Percentiles rank a stretch among this genome's conserved stretches.
Evolutionary conservation across 2,888 invertebrate species (phyloP).

Genomic region (Drosophila flavopinicola): DNA sequence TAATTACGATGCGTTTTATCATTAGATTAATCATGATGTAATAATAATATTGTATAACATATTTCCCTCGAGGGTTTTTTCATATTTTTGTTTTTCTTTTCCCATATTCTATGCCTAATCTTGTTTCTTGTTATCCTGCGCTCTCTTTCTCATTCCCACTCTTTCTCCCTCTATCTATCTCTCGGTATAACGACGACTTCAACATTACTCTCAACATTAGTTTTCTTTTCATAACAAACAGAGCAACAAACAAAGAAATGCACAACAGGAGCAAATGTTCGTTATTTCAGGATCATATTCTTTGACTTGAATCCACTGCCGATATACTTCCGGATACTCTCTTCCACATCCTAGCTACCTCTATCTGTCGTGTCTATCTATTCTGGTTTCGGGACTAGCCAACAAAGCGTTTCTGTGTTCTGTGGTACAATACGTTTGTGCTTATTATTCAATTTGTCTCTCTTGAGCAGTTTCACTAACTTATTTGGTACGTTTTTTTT

Average conservation of each 20-base stretch:
- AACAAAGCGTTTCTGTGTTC: constrained; percentile 69
- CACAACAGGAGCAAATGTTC: constrained; percentile 72
- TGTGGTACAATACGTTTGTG: constrained; percentile 59
- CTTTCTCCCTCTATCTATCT: background rate
- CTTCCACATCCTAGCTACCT: constrained; percentile 17
- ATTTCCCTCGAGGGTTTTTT: constrained; percentile 38
- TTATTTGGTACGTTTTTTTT: constrained; percentile 64
- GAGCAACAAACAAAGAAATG: constrained; percentile 77
- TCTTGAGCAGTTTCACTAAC: constrained; percentile 75
- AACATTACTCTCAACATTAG: constrained; percentile 70
- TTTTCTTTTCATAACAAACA: constrained; percentile 68
- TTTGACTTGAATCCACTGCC: constrained; percentile 6
- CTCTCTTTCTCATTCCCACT: background rate
- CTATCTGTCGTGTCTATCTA: constrained; percentile 27
- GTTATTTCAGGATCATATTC: constrained; percentile 49
- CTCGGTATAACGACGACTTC: constrained; percentile 46
- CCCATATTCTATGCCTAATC: constrained; percentile 57
- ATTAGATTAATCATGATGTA: constrained; percentile 67
- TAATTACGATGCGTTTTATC: constrained; percentile 60
- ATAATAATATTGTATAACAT: constrained; percentile 75
- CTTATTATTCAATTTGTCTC: constrained; percentile 19
- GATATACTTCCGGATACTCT: constrained; percentile 3
- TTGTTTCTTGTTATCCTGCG: constrained; percentile 29
- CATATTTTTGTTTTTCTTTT: constrained; percentile 24
- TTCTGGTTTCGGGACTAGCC: constrained; percentile 50